A percentile compares a stretch with the other conserved stretches of the same genome.
Evolutionary conservation across 2,888 invertebrate species (phyloP).

Genomic region (Leucophora obtusa): DNA sequence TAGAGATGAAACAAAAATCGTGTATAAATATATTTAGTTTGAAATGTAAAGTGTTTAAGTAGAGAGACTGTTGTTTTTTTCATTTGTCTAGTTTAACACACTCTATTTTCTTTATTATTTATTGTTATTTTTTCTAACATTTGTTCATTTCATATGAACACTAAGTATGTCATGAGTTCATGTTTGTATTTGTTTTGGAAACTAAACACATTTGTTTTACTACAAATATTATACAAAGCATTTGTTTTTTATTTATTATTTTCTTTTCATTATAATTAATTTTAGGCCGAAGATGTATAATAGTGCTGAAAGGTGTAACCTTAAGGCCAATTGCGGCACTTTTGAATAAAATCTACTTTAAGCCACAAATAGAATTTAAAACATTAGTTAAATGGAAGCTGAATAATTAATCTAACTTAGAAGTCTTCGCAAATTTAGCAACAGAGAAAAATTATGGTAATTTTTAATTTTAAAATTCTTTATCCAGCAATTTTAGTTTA

Average conservation of each 20-base stretch:
- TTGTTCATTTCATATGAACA: slow-evolving; percentile 13
- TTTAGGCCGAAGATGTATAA: slow-evolving; percentile 1
- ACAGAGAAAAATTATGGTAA: too few species aligned
- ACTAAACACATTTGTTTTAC: slow-evolving; percentile 8
- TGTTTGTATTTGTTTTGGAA: slow-evolving; percentile 16
- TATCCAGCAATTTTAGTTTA: too few species aligned
- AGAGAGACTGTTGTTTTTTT: neutral
- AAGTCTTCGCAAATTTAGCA: too few species aligned
- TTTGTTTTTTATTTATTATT: too few species aligned
- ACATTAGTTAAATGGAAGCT: too few species aligned
- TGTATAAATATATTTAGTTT: neutral
- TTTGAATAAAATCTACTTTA: too few species aligned
- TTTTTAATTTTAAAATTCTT: too few species aligned
- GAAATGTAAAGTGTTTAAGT: neutral
- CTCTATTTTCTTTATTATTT: slow-evolving; percentile 27
- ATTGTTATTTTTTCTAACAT: slow-evolving; percentile 9
- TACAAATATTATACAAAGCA: neutral
- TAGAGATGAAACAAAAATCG: slow-evolving; percentile 4
- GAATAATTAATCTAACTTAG: too few species aligned
- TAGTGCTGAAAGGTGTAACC: neutral
- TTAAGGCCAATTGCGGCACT: neutral
- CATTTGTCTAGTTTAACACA: slow-evolving; percentile 2
- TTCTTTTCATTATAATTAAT: slow-evolving; percentile 8
- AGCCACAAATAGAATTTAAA: too few species aligned
- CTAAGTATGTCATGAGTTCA: slow-evolving; percentile 51